Evolutionary conservation across 2,113 vertebrate species (phyloP).

Genomic region (Salvelinus sp.): DNA sequence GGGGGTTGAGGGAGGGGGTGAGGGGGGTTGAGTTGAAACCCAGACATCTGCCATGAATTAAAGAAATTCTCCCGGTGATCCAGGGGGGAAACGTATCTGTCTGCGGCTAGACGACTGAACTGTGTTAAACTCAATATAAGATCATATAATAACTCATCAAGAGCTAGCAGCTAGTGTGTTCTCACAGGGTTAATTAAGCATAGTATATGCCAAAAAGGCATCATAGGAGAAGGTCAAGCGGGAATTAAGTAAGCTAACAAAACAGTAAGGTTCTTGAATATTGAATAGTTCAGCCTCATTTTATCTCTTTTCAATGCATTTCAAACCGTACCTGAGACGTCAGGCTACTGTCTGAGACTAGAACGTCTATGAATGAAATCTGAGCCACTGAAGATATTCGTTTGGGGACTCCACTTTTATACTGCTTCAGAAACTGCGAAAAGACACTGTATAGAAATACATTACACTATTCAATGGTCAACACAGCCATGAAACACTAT

Average conservation of each 20-base stretch:
- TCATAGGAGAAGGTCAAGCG: neutral
- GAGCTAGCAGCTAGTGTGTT: slow-evolving; percentile 24
- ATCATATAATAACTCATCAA: slow-evolving; percentile 12
- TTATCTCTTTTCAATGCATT: too few relatives aligned
- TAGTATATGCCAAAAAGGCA: neutral
- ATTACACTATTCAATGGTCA: too few relatives aligned
- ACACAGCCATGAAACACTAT: too few relatives aligned
- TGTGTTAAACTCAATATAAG: neutral
- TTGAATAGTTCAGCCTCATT: too few relatives aligned
- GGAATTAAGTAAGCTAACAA: neutral
- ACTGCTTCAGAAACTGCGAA: too few relatives aligned
- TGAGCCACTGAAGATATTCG: too few relatives aligned
- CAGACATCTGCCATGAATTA: slow-evolving; percentile 70
- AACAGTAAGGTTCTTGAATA: too few relatives aligned
- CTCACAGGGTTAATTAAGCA: neutral
- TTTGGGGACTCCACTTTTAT: too few relatives aligned
- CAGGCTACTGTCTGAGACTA: too few relatives aligned
- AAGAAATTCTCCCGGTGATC: slow-evolving; percentile 59
- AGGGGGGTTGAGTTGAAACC: slow-evolving; percentile 37
- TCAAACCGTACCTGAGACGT: too few relatives aligned
- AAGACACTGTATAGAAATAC: too few relatives aligned
- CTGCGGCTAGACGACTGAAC: slow-evolving; percentile 26
- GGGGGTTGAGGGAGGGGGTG: slow-evolving; percentile 33
- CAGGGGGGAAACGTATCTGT: slow-evolving; percentile 51
- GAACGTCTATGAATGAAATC: too few relatives aligned